Evolutionary conservation across 2,888 invertebrate genomes (phyloP).

Genomic region (Willowsia nigromaculata): DNA sequence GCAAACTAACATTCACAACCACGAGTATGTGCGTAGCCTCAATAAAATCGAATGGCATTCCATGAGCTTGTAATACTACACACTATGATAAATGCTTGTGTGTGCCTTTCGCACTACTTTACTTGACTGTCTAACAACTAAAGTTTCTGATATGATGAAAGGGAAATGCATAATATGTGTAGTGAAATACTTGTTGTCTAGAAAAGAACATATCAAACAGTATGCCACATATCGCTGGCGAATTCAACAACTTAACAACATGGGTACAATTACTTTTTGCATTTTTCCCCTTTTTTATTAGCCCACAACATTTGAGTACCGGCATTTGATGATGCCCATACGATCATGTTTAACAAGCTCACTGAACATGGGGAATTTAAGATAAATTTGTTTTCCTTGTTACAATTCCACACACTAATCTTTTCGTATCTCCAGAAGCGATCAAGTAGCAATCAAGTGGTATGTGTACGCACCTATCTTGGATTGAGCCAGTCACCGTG

Average conservation of each 20-base stretch:
- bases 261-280: background rate
- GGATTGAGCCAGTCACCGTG: too few relatives aligned
- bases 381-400: constrained; percentile 26
- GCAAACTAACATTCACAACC: constrained; percentile 3
- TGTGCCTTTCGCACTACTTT: constrained; percentile 6
- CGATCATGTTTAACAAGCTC: background rate
- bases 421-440: background rate
- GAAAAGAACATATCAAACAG: background rate
- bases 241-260: background rate
- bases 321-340: constrained; percentile 1
- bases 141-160: constrained; percentile 31
- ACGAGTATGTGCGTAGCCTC: constrained; percentile 25
- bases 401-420: background rate
- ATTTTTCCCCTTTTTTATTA: background rate
- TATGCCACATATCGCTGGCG: background rate
- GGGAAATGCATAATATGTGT: background rate
- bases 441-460: background rate
- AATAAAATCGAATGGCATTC: constrained; percentile 42
- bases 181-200: background rate
- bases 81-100: background rate
- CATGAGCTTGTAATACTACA: background rate
- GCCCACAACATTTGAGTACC: background rate
- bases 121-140: constrained; percentile 1
- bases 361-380: background rate
- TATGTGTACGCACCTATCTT: background rate